Evolutionary conservation across 1,140 invertebrate genomes (phyloP).

Genomic region (Papilio xuthus): DNA sequence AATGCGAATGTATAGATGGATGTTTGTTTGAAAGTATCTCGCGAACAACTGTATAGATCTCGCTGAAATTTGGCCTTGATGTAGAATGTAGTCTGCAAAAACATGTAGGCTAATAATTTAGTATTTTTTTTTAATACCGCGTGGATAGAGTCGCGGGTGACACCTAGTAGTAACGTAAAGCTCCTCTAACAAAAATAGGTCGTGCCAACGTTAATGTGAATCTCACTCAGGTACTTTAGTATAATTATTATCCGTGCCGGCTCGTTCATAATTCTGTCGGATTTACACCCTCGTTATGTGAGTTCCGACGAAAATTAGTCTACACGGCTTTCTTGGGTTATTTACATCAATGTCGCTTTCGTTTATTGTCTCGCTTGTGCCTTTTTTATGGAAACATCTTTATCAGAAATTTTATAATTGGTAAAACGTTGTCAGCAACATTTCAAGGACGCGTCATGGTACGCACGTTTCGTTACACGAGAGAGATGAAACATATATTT

Average conservation of each 20-base stretch:
- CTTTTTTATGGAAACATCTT: not conserved
- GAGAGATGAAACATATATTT: not conserved
- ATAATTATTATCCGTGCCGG: constrained; percentile 31
- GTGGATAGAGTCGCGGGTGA: too few species aligned
- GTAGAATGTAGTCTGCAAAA: too few species aligned
- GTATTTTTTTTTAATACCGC: too few species aligned
- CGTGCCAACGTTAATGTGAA: constrained; percentile 19
- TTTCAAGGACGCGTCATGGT: not conserved
- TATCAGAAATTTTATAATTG: not conserved
- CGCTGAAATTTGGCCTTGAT: too few species aligned
- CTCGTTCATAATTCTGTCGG: constrained; percentile 32
- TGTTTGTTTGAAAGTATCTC: too few species aligned
- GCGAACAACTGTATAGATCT: too few species aligned
- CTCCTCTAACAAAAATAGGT: constrained; percentile 11
- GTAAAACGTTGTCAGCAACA: not conserved
- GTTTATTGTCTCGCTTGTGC: not conserved
- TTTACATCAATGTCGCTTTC: constrained; percentile 11
- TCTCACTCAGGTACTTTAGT: constrained; percentile 21
- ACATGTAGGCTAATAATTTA: too few species aligned
- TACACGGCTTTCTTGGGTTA: constrained; percentile 4
- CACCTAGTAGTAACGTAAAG: constrained; percentile 27
- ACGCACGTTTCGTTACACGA: not conserved
- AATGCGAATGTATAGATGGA: too few species aligned
- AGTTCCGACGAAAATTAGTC: constrained; percentile 24
- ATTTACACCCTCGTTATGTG: constrained; percentile 31